phyloP scores from a whole-genome alignment of 2,888 invertebrate genomes.

The Smittia sp. region DNA sequence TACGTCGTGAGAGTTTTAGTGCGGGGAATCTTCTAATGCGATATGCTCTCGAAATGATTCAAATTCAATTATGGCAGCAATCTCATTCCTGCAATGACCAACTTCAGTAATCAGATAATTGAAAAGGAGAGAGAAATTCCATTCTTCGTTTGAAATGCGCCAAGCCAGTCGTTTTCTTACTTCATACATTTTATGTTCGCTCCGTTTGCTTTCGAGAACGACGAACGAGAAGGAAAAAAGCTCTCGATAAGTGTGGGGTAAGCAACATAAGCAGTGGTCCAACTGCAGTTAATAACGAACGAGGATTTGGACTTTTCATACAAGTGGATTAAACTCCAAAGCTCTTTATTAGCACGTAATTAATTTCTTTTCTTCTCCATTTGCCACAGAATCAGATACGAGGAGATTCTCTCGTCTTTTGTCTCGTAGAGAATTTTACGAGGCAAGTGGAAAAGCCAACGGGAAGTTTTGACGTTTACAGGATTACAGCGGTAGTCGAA shows the following conservation, averaged over 20 bases:
- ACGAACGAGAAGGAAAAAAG: background rate
- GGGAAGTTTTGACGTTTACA: background rate
- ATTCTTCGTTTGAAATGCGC: background rate
- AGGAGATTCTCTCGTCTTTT: background rate
- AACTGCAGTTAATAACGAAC: constrained; percentile 38
- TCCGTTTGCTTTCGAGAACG: constrained; percentile 2
- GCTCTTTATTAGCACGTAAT: constrained; percentile 40
- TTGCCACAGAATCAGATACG: background rate
- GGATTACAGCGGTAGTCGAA: background rate
- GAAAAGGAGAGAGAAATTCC: constrained; percentile 9
- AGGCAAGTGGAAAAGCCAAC: background rate
- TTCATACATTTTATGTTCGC: constrained; percentile 14
- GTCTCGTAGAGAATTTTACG: background rate
- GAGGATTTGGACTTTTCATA: constrained; percentile 33
- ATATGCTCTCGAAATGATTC: constrained; percentile 33
- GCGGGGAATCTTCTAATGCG: background rate
- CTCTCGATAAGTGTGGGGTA: background rate
- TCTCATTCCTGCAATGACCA: constrained; percentile 26
- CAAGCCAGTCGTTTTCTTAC: background rate
- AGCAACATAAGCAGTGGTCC: constrained; percentile 19
- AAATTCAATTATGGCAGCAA: constrained; percentile 36
- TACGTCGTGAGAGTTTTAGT: constrained; percentile 11
- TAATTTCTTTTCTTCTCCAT: constrained; percentile 38
- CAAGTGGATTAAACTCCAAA: constrained; percentile 39
- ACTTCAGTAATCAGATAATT: constrained; percentile 40